These are phyloP conservation scores for Yponomeuta cagnagella DNA, from an alignment of 2,888 invertebrate genomes.

Conservation along the genomic window DNA sequence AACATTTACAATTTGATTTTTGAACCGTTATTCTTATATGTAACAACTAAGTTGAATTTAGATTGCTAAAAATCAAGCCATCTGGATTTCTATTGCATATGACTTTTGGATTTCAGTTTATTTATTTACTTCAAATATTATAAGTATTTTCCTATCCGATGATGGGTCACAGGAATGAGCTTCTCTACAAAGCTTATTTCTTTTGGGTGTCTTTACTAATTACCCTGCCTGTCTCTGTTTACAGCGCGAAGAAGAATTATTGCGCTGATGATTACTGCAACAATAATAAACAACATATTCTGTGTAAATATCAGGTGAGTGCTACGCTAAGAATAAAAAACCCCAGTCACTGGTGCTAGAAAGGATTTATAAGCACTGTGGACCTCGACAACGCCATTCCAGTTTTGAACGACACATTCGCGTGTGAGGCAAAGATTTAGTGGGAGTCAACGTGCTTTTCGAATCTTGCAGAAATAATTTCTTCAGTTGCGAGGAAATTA, in stretches of 20 bases:
- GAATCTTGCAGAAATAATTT: too few species aligned
- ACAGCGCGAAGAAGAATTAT: slow-evolving; percentile 33
- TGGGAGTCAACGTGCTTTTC: too few species aligned
- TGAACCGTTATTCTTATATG: too few species aligned
- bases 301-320: slow-evolving; percentile 49
- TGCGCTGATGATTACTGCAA: slow-evolving; percentile 40
- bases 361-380: too few species aligned
- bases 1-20: too few species aligned
- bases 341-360: background rate
- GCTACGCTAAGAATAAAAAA: background rate
- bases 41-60: too few species aligned
- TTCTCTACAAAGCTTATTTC: background rate
- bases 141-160: background rate
- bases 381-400: too few species aligned
- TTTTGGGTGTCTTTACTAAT: background rate
- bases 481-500: too few species aligned
- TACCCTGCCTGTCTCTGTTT: background rate
- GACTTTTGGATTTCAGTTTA: background rate
- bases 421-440: too few species aligned
- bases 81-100: background rate
- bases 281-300: slow-evolving; percentile 41
- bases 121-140: background rate
- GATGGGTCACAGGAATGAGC: background rate
- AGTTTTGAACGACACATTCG: too few species aligned
- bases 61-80: too few species aligned